These are phyloP conservation scores for Drosophila quadrilineata DNA, from an alignment of 1,140 invertebrate species.

Conservation along the genomic window DNA sequence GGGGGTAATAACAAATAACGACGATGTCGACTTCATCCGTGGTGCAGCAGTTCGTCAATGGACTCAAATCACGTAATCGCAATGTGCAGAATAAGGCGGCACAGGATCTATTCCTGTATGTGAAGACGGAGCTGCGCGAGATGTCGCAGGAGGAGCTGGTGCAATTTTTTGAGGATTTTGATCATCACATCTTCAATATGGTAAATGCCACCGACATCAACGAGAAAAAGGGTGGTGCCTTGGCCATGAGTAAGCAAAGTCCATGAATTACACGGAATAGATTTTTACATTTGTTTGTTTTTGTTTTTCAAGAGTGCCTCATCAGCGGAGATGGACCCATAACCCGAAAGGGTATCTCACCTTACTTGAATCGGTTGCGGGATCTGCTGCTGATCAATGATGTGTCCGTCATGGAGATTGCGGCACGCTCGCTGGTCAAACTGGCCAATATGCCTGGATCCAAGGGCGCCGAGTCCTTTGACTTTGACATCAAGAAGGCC, in stretches of 20 bases:
- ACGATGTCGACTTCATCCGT: slow-evolving; percentile 81
- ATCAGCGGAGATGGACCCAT: slow-evolving; percentile 96
- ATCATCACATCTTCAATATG: slow-evolving; percentile 98
- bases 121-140: slow-evolving; percentile 95
- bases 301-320: slow-evolving; percentile 88
- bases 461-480: slow-evolving; percentile 96
- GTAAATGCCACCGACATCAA: slow-evolving; percentile 95
- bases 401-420: slow-evolving; percentile 95
- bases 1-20: too few species aligned
- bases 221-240: slow-evolving; percentile 97
- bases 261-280: neutral
- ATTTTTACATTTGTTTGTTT: neutral
- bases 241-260: slow-evolving; percentile 90
- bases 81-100: slow-evolving; percentile 92
- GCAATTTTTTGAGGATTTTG: slow-evolving; percentile 96
- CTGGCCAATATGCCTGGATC: slow-evolving; percentile 95
- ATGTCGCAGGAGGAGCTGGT: slow-evolving; percentile 95
- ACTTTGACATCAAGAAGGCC: slow-evolving; percentile 96
- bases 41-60: slow-evolving; percentile 91
- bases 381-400: slow-evolving; percentile 95
- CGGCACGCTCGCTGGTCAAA: slow-evolving; percentile 96
- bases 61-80: slow-evolving; percentile 93
- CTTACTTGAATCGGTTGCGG: slow-evolving; percentile 96
- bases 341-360: slow-evolving; percentile 92
- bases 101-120: slow-evolving; percentile 93